Conservation (phyloP, 2,113 vertebrate genomes). For the Mustela nigripes region DNA sequence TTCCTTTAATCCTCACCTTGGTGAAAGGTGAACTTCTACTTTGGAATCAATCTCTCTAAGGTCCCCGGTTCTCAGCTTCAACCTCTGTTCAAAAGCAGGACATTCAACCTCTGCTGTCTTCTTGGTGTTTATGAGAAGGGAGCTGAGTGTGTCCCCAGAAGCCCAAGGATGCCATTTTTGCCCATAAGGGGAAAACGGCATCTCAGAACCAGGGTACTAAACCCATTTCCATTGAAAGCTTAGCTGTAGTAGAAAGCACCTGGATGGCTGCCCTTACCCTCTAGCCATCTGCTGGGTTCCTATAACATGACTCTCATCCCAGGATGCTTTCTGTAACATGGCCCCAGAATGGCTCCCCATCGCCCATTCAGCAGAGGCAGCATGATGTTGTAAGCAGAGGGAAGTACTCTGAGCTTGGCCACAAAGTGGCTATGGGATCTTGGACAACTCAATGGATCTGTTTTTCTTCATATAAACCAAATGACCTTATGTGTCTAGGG, state of each 20-base stretch:
- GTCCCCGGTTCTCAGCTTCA: not conserved
- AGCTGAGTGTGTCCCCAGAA: fast-evolving
- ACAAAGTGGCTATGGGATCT: not conserved
- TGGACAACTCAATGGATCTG: not conserved
- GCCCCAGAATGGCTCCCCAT: not conserved
- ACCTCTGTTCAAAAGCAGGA: conserved; percentile 41
- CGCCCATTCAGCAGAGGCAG: not conserved
- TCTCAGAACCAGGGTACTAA: not conserved
- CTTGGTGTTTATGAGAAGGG: not conserved
- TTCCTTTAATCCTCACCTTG: conserved; percentile 76
- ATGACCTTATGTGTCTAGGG: not conserved
- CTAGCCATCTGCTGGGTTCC: not conserved
- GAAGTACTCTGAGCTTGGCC: not conserved
- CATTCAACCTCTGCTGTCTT: conserved; percentile 29
- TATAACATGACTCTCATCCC: not conserved
- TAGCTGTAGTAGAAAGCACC: not conserved
- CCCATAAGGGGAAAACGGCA: not conserved
- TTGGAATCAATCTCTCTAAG: conserved; percentile 59
- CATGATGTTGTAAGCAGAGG: not conserved
- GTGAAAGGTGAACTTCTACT: conserved; percentile 71
- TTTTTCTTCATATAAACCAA: not conserved
- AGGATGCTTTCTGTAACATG: not conserved
- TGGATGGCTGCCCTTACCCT: not conserved
- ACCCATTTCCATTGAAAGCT: not conserved
- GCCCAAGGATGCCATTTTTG: not conserved